Percentiles rank a stretch among this genome's conserved stretches.
Conservation (phyloP, 2,113 vertebrate genomes). For the Cyphomyrus plagiostoma region DNA sequence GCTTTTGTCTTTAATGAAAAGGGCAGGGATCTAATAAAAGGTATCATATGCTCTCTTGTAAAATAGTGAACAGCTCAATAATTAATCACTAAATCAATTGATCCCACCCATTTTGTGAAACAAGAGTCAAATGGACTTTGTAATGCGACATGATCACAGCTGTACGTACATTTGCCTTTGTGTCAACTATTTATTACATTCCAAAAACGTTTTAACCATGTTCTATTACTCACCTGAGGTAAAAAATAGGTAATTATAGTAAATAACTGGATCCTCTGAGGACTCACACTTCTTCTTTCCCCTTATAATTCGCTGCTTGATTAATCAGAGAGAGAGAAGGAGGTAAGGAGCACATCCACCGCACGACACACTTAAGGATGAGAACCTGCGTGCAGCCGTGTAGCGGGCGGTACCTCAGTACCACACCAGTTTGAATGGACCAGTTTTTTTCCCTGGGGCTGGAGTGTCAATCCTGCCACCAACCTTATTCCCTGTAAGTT, state of each 20-base stretch:
- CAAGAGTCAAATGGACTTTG: constrained; percentile 36
- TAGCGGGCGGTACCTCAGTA: too few relatives aligned
- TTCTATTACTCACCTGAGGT: background rate
- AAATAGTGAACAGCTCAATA: constrained; percentile 46
- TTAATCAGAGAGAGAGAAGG: background rate
- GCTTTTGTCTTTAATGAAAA: constrained; percentile 43
- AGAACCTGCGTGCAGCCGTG: too few relatives aligned
- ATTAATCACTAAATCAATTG: constrained; percentile 52
- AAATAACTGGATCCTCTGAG: background rate
- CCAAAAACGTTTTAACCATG: background rate
- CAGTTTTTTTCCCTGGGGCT: too few relatives aligned
- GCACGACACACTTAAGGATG: too few relatives aligned
- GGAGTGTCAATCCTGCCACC: too few relatives aligned
- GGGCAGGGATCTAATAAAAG: constrained; percentile 45
- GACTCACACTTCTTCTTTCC: background rate
- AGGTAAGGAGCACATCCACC: too few relatives aligned
- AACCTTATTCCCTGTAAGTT: too few relatives aligned
- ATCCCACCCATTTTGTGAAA: constrained; percentile 43
- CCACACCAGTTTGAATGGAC: too few relatives aligned
- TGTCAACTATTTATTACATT: background rate
- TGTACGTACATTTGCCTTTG: background rate
- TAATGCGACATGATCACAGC: constrained; percentile 30
- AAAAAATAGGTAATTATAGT: background rate
- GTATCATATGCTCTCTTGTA: constrained; percentile 42
- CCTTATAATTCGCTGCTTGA: background rate